Conservation (phyloP, 1,140 invertebrate genomes). For the Aphaenogaster ashmeadi region DNA sequence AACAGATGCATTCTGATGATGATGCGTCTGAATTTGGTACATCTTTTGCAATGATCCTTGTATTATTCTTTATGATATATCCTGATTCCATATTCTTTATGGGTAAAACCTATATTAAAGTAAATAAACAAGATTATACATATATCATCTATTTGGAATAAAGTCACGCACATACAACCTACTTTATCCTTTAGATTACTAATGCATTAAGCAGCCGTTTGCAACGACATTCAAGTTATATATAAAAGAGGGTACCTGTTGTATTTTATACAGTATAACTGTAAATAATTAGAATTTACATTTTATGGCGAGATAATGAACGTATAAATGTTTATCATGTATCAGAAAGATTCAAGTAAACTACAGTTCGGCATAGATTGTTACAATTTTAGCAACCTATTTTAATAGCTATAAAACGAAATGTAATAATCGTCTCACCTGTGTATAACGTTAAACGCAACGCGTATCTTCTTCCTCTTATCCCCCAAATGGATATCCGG, state of each 20-base stretch:
- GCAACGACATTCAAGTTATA: not conserved
- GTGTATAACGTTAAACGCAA: no score
- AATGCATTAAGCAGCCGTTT: not conserved
- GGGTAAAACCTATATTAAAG: not conserved
- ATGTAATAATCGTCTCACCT: not conserved
- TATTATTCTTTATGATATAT: not conserved
- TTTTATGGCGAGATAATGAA: not conserved
- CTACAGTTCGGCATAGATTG: not conserved
- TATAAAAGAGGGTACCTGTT: not conserved
- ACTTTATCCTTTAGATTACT: not conserved
- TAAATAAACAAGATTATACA: not conserved
- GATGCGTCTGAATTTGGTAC: no score
- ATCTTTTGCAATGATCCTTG: not conserved
- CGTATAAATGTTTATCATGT: no score
- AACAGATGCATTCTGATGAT: constrained; percentile 60
- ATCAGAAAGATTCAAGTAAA: not conserved
- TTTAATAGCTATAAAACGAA: no score
- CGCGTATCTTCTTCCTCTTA: no score
- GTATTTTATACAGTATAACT: not conserved
- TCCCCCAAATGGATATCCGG: no score
- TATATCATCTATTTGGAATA: not conserved
- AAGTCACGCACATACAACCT: not conserved
- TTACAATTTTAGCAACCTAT: not conserved
- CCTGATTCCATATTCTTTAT: constrained; percentile 22
- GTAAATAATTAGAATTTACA: not conserved